A percentile compares a stretch with the other conserved stretches of the same genome.
These are phyloP conservation scores for Epizoanthus ramosus DNA, from an alignment of 92 coral and sea anemone species.

Conservation along the genomic window DNA sequence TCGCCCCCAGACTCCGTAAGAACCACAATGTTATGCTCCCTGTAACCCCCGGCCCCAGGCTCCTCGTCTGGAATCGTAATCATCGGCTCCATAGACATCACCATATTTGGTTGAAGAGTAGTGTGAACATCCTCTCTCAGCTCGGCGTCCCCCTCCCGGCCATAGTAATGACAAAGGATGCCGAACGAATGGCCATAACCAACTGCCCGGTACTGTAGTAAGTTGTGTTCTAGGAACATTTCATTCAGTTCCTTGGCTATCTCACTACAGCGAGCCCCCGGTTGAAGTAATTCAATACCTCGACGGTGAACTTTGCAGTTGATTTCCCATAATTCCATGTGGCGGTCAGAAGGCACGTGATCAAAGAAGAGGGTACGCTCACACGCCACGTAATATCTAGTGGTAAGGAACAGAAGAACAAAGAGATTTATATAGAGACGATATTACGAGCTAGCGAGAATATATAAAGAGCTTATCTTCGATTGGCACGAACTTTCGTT, in stretches of 20 bases:
- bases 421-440: too few relatives aligned
- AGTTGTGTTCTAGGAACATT: slow-evolving; percentile 16
- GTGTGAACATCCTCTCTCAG: slow-evolving; percentile 41
- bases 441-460: too few relatives aligned
- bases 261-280: slow-evolving; percentile 37
- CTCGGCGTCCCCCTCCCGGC: slow-evolving; percentile 42
- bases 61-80: slow-evolving; percentile 40
- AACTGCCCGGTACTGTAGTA: slow-evolving; percentile 38
- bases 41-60: slow-evolving; percentile 40
- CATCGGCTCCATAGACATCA: slow-evolving; percentile 40
- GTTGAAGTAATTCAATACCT: slow-evolving; percentile 38
- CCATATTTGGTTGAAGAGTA: slow-evolving; percentile 41
- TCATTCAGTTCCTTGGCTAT: slow-evolving; percentile 32
- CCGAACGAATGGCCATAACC: slow-evolving; percentile 54
- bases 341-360: slow-evolving; percentile 45
- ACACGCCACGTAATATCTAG: slow-evolving; percentile 19
- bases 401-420: too few relatives aligned
- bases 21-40: slow-evolving; percentile 43
- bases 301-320: slow-evolving; percentile 31
- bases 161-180: slow-evolving; percentile 42
- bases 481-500: too few relatives aligned
- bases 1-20: slow-evolving; percentile 28
- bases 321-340: slow-evolving; percentile 35
- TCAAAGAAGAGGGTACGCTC: slow-evolving; percentile 27
- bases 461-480: too few relatives aligned